These are phyloP conservation scores for Petrophora chlorosata DNA, from an alignment of 2,888 invertebrate genomes.

Conservation along the genomic window DNA sequence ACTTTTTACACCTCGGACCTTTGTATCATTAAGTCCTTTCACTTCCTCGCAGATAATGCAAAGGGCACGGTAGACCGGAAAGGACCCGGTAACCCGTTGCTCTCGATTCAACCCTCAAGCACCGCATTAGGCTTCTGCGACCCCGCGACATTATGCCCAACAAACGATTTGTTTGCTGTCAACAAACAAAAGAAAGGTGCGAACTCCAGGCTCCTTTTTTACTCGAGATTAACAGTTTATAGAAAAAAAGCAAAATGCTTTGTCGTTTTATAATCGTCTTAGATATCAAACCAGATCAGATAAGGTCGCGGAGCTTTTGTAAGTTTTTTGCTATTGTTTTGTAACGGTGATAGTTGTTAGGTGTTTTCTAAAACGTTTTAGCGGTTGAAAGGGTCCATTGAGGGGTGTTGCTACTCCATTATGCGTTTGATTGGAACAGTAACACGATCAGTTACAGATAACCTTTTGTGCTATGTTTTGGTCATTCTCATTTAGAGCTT, in stretches of 20 bases:
- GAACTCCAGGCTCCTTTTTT: slow-evolving; percentile 55
- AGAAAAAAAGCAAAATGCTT: slow-evolving; percentile 41
- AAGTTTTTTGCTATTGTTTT: slow-evolving; percentile 60
- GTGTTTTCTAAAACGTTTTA: slow-evolving; percentile 70
- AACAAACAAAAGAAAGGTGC: slow-evolving; percentile 79
- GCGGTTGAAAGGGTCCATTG: slow-evolving; percentile 68
- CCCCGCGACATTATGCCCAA: slow-evolving; percentile 70
- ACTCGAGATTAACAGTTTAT: slow-evolving; percentile 55
- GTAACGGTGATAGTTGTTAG: slow-evolving; percentile 41
- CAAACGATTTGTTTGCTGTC: slow-evolving; percentile 82
- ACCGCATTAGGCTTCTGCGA: slow-evolving; percentile 67
- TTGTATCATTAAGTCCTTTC: slow-evolving; percentile 60
- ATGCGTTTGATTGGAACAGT: slow-evolving; percentile 56
- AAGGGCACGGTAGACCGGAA: slow-evolving; percentile 66
- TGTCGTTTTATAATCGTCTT: slow-evolving; percentile 75
- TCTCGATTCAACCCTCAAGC: slow-evolving; percentile 75
- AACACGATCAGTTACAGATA: slow-evolving; percentile 64
- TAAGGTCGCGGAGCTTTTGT: slow-evolving; percentile 64
- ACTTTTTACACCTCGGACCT: slow-evolving; percentile 58
- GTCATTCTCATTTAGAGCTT: slow-evolving; percentile 37
- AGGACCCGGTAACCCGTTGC: slow-evolving; percentile 76
- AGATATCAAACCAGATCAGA: slow-evolving; percentile 71
- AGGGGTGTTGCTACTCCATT: slow-evolving; percentile 50
- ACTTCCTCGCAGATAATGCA: slow-evolving; percentile 65
- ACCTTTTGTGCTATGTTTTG: slow-evolving; percentile 44